Evolutionary conservation across 1,140 invertebrate genomes (phyloP), one percentile per base, ranked within the genome.

Genomic region (Macrosteles quadrilineatus): DNA sequence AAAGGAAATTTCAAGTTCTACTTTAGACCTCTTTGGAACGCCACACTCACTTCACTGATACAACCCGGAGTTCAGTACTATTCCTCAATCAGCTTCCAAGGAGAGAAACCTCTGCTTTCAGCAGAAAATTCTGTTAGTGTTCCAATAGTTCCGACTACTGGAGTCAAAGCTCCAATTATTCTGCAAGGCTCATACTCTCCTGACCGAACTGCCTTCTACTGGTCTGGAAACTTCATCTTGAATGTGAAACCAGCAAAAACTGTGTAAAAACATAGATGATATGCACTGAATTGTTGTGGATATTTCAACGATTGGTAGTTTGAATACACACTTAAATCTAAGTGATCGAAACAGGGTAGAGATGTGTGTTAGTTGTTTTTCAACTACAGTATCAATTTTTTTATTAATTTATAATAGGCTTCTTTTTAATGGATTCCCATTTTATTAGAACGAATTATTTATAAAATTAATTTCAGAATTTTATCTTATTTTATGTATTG

Each of bases 221-320:
- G 59, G 59, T 64, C 69, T 29, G 69, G 69, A 12, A 65, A 55
- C 32, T 64, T 70, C n/a, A 30, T 70, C 17, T 12, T 50, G 17
- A 50, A 50, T 19, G 47, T 50, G 17, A 50, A 50, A 50, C 32
- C 32, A n/a, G n/a, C n/a, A n/a, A n/a, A n/a, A n/a, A n/a, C n/a
- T n/a, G n/a, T n/a, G n/a, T n/a, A n/a, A n/a, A n/a, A n/a, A n/a
- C n/a, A n/a, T n/a, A n/a, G n/a, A n/a, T n/a, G n/a, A n/a, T n/a
- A n/a, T n/a, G n/a, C n/a, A n/a, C n/a, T n/a, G n/a, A n/a, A n/a
- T n/a, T n/a, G n/a, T n/a, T n/a, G n/a, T n/a, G n/a, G n/a, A n/a
- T n/a, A n/a, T n/a, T n/a, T n/a, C n/a, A n/a, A n/a, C n/a, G n/a
- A n/a, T n/a, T n/a, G n/a, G n/a, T n/a, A n/a, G n/a, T n/a, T n/a